Conservation (phyloP, 2,888 invertebrate genomes). For the Stegophylla sp. region DNA sequence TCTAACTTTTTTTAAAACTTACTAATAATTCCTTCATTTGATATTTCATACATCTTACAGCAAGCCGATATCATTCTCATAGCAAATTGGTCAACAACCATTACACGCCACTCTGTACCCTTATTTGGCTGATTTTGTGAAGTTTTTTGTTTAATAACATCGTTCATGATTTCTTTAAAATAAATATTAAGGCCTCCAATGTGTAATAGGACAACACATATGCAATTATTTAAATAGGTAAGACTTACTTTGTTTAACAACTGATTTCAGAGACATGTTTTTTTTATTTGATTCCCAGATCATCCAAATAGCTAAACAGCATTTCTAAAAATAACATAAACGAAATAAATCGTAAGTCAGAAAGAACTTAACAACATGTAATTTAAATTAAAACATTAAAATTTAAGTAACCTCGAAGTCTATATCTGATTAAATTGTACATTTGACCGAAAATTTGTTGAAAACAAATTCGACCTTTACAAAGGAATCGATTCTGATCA, state of each 20-base stretch:
- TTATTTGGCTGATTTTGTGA: slow-evolving; percentile 76
- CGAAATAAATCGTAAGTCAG: too few species aligned
- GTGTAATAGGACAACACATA: neutral
- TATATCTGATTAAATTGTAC: too few species aligned
- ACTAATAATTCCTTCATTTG: slow-evolving; percentile 96
- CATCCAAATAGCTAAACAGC: too few species aligned
- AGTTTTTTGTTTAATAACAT: slow-evolving; percentile 88
- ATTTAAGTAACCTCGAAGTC: too few species aligned
- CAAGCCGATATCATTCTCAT: slow-evolving; percentile 99
- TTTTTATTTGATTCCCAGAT: neutral
- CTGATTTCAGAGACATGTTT: slow-evolving; percentile 88
- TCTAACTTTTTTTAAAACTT: slow-evolving; percentile 60
- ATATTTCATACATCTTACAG: slow-evolving; percentile 98
- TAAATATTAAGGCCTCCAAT: neutral
- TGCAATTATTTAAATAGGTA: neutral
- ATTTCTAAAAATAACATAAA: too few species aligned
- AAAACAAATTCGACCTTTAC: too few species aligned
- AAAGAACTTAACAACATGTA: too few species aligned
- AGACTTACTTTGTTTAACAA: slow-evolving; percentile 85
- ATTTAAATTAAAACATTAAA: too few species aligned
- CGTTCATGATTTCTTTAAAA: slow-evolving; percentile 85
- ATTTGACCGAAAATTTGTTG: too few species aligned
- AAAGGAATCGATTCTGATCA: too few species aligned
- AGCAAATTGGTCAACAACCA: slow-evolving; percentile 94
- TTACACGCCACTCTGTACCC: slow-evolving; percentile 89